Evolutionary conservation across 2,113 vertebrate species (phyloP).

Genomic region (Hiodon tergisus): DNA sequence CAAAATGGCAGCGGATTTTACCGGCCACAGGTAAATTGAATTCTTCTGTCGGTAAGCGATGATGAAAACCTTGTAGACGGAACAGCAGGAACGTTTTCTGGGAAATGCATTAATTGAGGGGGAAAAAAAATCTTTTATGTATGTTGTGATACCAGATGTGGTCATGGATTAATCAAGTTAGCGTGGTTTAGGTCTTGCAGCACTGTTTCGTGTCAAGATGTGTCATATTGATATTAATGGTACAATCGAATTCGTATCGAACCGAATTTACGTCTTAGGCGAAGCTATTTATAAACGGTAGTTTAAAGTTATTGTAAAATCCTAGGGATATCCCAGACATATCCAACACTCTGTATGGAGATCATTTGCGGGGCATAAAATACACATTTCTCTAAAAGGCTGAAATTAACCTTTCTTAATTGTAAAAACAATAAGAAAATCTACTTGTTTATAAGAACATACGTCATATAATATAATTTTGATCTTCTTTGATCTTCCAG

Average conservation of each 20-base stretch:
- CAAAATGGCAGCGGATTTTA: background rate
- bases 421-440: no score
- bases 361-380: no score
- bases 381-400: no score
- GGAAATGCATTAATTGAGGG: conserved; percentile 23
- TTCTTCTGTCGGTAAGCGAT: background rate
- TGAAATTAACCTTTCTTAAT: no score
- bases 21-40: background rate
- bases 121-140: conserved; percentile 4
- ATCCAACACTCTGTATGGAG: no score
- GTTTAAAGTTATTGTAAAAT: no score
- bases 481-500: no score
- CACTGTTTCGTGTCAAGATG: conserved; percentile 18
- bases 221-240: conserved; percentile 3
- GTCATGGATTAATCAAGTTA: conserved; percentile 25
- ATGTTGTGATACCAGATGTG: conserved; percentile 22
- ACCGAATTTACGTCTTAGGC: background rate
- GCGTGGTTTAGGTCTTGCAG: background rate
- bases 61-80: background rate
- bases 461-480: no score
- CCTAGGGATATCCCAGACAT: no score
- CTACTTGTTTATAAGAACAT: no score
- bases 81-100: conserved; percentile 11
- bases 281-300: background rate
- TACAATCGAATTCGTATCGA: conserved; percentile 6